A percentile compares a stretch with the other conserved stretches of the same genome.
Conservation (phyloP, 1,140 invertebrate genomes). For the Micrasema longulum region DNA sequence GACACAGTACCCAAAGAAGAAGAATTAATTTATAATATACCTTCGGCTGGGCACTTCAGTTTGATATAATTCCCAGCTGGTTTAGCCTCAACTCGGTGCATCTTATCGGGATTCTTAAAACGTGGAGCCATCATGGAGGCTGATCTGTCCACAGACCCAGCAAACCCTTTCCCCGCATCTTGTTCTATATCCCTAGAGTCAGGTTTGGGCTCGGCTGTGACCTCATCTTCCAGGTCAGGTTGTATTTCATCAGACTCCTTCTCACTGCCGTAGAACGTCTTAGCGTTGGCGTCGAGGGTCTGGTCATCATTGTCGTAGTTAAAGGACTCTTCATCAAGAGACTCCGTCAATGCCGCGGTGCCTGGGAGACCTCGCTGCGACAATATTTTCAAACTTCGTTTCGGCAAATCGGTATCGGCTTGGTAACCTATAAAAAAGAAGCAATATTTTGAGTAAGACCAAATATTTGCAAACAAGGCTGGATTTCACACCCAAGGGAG, state of each 20-base stretch:
- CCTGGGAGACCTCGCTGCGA: constrained; percentile 55
- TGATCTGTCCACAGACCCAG: constrained; percentile 60
- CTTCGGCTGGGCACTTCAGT: constrained; percentile 65
- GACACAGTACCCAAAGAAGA: too few relatives aligned
- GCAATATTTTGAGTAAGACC: background rate
- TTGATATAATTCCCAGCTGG: constrained; percentile 64
- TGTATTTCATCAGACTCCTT: constrained; percentile 58
- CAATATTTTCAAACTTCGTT: constrained; percentile 56
- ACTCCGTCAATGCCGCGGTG: constrained; percentile 54
- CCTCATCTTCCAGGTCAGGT: constrained; percentile 59
- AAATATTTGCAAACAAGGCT: too few relatives aligned
- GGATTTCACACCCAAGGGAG: background rate
- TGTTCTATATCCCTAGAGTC: constrained; percentile 27
- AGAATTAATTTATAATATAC: too few relatives aligned
- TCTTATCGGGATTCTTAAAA: constrained; percentile 64
- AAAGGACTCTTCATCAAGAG: constrained; percentile 57
- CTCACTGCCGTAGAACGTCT: constrained; percentile 54
- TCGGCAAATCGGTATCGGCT: constrained; percentile 59
- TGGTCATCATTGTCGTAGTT: constrained; percentile 59
- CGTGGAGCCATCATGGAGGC: constrained; percentile 60
- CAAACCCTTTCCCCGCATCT: constrained; percentile 59
- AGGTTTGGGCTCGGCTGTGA: constrained; percentile 24
- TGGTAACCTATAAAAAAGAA: constrained; percentile 60
- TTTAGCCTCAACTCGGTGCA: constrained; percentile 63
- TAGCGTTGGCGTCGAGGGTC: constrained; percentile 54